Evolutionary conservation across 2,797 vertebrate genomes (phyloP).

Genomic region (Galago senegalensis): DNA sequence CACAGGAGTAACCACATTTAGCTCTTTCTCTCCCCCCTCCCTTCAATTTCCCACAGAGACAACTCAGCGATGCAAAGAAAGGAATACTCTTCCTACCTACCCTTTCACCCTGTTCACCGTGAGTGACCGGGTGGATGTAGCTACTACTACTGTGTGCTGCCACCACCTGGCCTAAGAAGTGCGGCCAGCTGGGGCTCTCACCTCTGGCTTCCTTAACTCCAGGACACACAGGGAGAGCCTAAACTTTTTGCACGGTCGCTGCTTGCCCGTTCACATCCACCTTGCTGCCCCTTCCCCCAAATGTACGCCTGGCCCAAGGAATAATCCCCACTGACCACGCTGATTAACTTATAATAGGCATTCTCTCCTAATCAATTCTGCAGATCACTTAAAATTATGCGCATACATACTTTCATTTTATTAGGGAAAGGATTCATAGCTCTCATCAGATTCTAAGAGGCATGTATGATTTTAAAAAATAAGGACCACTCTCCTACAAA

Average conservation of each 20-base stretch:
- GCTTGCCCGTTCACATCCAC: neutral
- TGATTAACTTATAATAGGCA: neutral
- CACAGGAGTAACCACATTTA: neutral
- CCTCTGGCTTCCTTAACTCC: neutral
- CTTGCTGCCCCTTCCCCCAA: neutral
- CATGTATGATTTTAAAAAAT: constrained; percentile 27
- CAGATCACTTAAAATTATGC: neutral
- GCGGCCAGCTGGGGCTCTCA: neutral
- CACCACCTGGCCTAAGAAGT: constrained; percentile 8
- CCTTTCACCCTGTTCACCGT: neutral
- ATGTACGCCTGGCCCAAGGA: neutral
- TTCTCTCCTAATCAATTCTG: neutral
- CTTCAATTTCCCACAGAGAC: neutral
- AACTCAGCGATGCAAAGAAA: neutral
- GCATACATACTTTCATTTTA: neutral
- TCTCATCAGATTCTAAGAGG: constrained; percentile 23
- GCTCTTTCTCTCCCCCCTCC: neutral
- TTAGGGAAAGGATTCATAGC: neutral
- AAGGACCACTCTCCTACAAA: neutral
- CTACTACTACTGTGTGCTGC: neutral
- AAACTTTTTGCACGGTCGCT: neutral
- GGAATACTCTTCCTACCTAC: neutral
- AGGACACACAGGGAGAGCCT: neutral
- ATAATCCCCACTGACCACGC: neutral
- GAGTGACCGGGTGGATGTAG: neutral